These are phyloP conservation scores for Trichosurus vulpecula DNA, from an alignment of 2,797 vertebrate species.

Conservation along the genomic window DNA sequence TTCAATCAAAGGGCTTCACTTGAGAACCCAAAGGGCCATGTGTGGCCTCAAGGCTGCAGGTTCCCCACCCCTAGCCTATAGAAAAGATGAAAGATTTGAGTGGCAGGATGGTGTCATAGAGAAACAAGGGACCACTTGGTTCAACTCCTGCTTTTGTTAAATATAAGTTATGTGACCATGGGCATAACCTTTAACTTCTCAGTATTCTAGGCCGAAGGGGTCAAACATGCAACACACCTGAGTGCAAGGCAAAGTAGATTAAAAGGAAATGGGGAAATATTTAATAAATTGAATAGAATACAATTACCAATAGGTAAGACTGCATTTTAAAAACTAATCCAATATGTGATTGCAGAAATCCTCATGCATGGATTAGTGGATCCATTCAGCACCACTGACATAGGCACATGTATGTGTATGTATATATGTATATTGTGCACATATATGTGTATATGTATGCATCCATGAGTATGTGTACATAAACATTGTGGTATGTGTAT, in stretches of 20 bases:
- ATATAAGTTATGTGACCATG: not conserved
- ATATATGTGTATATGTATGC: too few species aligned
- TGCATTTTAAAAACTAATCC: not conserved
- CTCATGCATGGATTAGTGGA: not conserved
- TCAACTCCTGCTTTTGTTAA: not conserved
- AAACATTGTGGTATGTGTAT: too few species aligned
- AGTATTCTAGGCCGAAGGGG: not conserved
- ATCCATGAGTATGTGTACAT: not conserved
- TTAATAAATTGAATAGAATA: not conserved
- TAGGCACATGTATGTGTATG: too few species aligned
- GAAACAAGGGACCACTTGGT: not conserved
- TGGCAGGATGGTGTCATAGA: not conserved
- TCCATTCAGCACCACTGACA: not conserved
- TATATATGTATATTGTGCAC: too few species aligned
- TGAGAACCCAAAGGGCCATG: too few species aligned
- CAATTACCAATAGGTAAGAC: not conserved
- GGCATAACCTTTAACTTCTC: not conserved
- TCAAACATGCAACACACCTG: not conserved
- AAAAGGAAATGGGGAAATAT: not conserved
- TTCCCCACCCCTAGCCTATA: not conserved
- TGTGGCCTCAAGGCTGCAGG: too few species aligned
- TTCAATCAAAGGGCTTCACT: too few species aligned
- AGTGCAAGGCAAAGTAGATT: not conserved
- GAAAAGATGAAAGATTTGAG: not conserved
- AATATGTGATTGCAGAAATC: not conserved